Percentiles rank a stretch among this genome's conserved stretches.
Evolutionary conservation across 2,888 invertebrate genomes (phyloP).

Genomic region (Gymnosoma rotundatum): DNA sequence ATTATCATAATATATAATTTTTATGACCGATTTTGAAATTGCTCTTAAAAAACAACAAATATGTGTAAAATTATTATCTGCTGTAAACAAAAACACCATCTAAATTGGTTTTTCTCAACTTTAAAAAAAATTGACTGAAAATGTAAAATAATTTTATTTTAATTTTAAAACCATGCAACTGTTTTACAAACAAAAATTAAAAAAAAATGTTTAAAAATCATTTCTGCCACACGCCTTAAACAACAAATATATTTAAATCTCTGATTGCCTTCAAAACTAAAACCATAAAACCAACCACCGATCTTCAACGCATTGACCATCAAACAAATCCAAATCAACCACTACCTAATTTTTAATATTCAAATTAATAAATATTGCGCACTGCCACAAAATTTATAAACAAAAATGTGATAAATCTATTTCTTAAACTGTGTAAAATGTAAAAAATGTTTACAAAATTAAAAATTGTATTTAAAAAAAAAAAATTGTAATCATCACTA

Average conservation of each 20-base stretch:
- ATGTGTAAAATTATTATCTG: slow-evolving; percentile 36
- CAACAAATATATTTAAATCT: slow-evolving; percentile 47
- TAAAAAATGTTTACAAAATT: slow-evolving; percentile 48
- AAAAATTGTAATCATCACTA: background rate
- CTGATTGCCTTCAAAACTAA: slow-evolving; percentile 59
- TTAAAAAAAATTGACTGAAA: slow-evolving; percentile 6
- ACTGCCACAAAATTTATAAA: slow-evolving; percentile 34
- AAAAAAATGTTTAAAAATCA: slow-evolving; percentile 18
- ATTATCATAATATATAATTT: slow-evolving; percentile 18
- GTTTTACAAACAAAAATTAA: slow-evolving; percentile 36
- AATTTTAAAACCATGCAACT: slow-evolving; percentile 35
- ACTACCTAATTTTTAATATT: slow-evolving; percentile 38
- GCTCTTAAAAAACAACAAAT: slow-evolving; percentile 11
- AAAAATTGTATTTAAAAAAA: slow-evolving; percentile 49
- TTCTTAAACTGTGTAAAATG: slow-evolving; percentile 49
- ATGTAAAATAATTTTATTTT: slow-evolving; percentile 24
- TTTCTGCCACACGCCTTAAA: slow-evolving; percentile 64
- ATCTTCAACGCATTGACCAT: slow-evolving; percentile 64
- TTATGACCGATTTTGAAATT: slow-evolving; percentile 30
- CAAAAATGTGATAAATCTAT: slow-evolving; percentile 40
- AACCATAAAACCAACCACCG: slow-evolving; percentile 47
- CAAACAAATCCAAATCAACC: slow-evolving; percentile 30
- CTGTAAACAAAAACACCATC: slow-evolving; percentile 35
- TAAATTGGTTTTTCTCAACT: slow-evolving; percentile 43
- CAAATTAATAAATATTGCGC: slow-evolving; percentile 35